These are phyloP conservation scores for Agraylea sexmaculata DNA, from an alignment of 1,140 invertebrate species.

Conservation along the genomic window DNA sequence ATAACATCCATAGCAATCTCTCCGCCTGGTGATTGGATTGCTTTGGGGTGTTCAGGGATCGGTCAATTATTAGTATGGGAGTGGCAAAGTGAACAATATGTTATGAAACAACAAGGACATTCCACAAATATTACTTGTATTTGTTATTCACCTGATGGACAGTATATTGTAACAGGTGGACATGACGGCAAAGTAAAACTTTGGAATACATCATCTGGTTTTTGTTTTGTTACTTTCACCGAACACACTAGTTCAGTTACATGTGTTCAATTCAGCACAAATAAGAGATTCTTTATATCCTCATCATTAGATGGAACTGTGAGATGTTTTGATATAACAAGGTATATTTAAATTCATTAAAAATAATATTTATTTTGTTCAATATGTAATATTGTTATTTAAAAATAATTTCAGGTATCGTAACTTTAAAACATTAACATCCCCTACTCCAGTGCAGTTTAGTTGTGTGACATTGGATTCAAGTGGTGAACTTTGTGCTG, in stretches of 20 bases:
- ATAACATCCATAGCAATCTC: conserved; percentile 78
- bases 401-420: conserved; percentile 58
- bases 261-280: conserved; percentile 73
- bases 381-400: conserved; percentile 12
- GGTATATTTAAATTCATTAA: conserved; percentile 37
- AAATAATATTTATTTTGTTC: too few species aligned
- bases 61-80: conserved; percentile 96
- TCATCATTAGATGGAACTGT: conserved; percentile 91
- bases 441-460: conserved; percentile 83
- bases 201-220: conserved; percentile 83
- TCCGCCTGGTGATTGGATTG: conserved; percentile 87
- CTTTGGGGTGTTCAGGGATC: conserved; percentile 67
- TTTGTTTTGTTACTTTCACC: conserved; percentile 90
- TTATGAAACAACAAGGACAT: conserved; percentile 95
- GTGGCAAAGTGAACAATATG: conserved; percentile 97
- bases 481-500: conserved; percentile 83
- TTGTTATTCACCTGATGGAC: conserved; percentile 83
- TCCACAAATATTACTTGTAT: conserved; percentile 78
- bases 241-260: conserved; percentile 79
- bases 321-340: conserved; percentile 82
- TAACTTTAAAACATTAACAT: conserved; percentile 92
- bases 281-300: conserved; percentile 85
- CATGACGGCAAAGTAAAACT: conserved; percentile 94
- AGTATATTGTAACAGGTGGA: conserved; percentile 83
- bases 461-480: conserved; percentile 80